phyloP scores from a whole-genome alignment of 2,113 vertebrate genomes.

The Entosphenus tridentatus region DNA sequence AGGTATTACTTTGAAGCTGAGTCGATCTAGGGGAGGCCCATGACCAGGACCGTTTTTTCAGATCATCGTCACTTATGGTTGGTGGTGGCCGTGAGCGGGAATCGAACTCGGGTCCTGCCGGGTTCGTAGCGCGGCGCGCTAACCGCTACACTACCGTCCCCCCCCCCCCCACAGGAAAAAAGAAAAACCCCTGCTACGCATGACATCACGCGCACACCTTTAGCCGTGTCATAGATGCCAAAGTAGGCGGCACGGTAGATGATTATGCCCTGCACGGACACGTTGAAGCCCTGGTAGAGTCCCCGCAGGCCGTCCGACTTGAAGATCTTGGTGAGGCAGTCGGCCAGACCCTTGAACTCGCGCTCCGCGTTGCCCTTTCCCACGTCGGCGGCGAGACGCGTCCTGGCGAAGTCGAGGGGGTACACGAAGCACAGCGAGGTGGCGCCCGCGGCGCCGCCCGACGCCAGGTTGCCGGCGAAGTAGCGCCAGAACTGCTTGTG shows the following conservation, averaged over 20 bases:
- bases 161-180: neutral
- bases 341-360: conserved; percentile 66
- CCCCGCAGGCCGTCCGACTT: conserved; percentile 64
- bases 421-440: conserved; percentile 97
- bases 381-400: conserved; percentile 75
- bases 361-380: conserved; percentile 51
- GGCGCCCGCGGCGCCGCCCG: conserved; percentile 72
- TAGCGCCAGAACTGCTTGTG: conserved; percentile 98
- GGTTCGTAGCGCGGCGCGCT: neutral
- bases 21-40: too few species aligned
- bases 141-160: neutral
- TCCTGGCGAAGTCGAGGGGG: conserved; percentile 92
- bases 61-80: too few species aligned
- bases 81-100: neutral
- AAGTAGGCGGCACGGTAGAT: conserved; percentile 99
- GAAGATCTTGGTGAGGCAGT: conserved; percentile 69
- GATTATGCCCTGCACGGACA: conserved; percentile 95
- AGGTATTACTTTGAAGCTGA: too few species aligned
- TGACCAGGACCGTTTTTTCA: too few species aligned
- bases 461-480: conserved; percentile 82
- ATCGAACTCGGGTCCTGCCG: neutral
- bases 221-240: conserved; percentile 85
- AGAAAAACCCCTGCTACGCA: neutral
- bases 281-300: conserved; percentile 77
- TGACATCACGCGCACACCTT: conserved; percentile 31